A percentile compares a stretch with the other conserved stretches of the same genome.
These are phyloP conservation scores for Euphydryas editha DNA, from an alignment of 2,888 invertebrate genomes.

Conservation along the genomic window DNA sequence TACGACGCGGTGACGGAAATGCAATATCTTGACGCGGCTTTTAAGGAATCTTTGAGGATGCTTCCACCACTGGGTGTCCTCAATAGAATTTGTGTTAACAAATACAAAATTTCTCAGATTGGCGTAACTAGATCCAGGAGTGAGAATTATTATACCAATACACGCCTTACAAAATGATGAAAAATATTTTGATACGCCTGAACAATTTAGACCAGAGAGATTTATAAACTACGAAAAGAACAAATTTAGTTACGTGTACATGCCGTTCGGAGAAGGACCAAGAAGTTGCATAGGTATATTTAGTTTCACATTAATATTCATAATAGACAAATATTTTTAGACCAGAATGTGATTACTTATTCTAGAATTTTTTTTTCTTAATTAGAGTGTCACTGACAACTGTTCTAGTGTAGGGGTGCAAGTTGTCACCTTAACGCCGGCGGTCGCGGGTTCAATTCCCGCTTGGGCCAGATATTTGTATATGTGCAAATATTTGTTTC, in stretches of 20 bases:
- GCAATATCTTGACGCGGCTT: constrained; percentile 54
- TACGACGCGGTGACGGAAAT: constrained; percentile 64
- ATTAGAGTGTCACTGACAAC: too few species aligned
- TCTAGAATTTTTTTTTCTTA: too few species aligned
- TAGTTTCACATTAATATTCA: too few species aligned
- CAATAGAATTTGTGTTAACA: constrained; percentile 56
- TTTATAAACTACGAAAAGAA: constrained; percentile 48
- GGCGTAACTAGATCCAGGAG: constrained; percentile 59
- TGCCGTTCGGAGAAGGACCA: constrained; percentile 67
- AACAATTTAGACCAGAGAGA: constrained; percentile 58
- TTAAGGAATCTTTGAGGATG: constrained; percentile 63
- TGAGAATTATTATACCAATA: constrained; percentile 60
- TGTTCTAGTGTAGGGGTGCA: too few species aligned
- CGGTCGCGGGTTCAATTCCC: too few species aligned
- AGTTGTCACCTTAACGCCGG: too few species aligned
- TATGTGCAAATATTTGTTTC: too few species aligned
- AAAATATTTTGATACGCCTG: constrained; percentile 61
- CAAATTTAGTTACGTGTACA: constrained; percentile 51
- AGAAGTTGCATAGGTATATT: constrained; percentile 63
- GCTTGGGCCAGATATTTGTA: too few species aligned
- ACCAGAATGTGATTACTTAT: too few species aligned
- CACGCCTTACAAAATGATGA: constrained; percentile 65
- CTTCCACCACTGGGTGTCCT: constrained; percentile 60
- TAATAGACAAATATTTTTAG: too few species aligned
- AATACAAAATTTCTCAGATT: constrained; percentile 52